These are phyloP conservation scores for Rhagophthalmus giganteus DNA, from an alignment of 2,888 invertebrate genomes.

Conservation along the genomic window DNA sequence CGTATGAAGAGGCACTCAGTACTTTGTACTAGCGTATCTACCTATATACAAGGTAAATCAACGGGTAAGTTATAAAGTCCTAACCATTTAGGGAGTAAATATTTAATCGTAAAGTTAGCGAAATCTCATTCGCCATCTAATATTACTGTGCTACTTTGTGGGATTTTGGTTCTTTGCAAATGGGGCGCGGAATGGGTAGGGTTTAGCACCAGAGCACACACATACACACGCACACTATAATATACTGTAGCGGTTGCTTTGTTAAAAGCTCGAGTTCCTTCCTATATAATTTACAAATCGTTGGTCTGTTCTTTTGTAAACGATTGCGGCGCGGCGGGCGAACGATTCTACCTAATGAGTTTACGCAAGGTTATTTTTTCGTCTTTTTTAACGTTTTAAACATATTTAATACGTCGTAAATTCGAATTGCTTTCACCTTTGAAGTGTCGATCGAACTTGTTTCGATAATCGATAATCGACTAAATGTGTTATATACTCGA, in stretches of 20 bases:
- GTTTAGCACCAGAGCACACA: slow-evolving; percentile 1
- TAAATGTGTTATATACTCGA: no score
- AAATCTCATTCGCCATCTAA: slow-evolving; percentile 16
- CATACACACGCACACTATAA: slow-evolving; percentile 17
- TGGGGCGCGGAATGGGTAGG: slow-evolving; percentile 5
- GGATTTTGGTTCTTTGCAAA: slow-evolving; percentile 18
- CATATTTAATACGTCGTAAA: no score
- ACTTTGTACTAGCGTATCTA: slow-evolving; percentile 1
- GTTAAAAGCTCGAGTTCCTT: slow-evolving; percentile 13
- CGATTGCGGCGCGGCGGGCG: slow-evolving; percentile 1
- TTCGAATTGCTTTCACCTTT: no score
- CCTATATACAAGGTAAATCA: slow-evolving; percentile 8
- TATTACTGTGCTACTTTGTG: slow-evolving; percentile 17
- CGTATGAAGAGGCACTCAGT: slow-evolving; percentile 1
- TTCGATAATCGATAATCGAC: no score
- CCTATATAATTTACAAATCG: slow-evolving; percentile 13
- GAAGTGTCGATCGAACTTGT: no score
- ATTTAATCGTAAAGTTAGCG: slow-evolving; percentile 17
- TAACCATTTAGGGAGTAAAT: slow-evolving; percentile 17
- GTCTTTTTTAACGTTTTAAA: no score
- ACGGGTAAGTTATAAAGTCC: slow-evolving; percentile 17
- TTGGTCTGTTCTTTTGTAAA: slow-evolving; percentile 9
- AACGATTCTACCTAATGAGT: no score
- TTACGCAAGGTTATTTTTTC: no score
- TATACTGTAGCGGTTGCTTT: slow-evolving; percentile 20